Evolutionary conservation across 1,140 invertebrate species (phyloP), one percentile per base, ranked within the genome.

Genomic region (Nymphalis io): DNA sequence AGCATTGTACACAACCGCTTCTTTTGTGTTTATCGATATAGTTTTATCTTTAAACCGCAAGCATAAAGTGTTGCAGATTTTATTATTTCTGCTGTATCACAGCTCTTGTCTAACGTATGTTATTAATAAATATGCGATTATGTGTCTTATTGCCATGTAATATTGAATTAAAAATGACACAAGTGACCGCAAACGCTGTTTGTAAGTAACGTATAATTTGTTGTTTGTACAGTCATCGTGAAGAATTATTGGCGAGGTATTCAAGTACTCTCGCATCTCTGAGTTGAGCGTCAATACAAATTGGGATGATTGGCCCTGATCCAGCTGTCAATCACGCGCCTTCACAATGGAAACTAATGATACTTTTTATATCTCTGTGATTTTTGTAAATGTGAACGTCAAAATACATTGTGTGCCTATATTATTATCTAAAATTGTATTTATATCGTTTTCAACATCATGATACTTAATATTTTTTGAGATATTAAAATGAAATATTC

Each of bases 311-410:
- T 80, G 82, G 77, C 75, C 73, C 71, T 75, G 74, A 76, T 81
- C 78, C 75, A 76, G 72, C 82, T 85, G 88, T 87, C 88, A 87
- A 87, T 88, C 85, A 87, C n/a, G 68, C 61, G 58, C n/a, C 39
- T 66, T 60, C 55, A 83, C 79, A 88, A 87, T 87, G 73, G 80
- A 74, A 79, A 84, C 84, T 87, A 90, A 88, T 85, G 81, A 82
- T 84, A 85, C 85, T 82, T 72, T 72, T 72, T 72, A 60, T 72
- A 67, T 40, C 48, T 51, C 42, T 12, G 48, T n/a, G 40, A 63
- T 72, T 72, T 72, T 72, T 72, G 70, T 70, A 65, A 65, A 60
- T 63, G 57, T 57, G 46, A 48, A 65, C 63, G 70, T 72, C 70
- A 67, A 72, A 67, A 65, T 72, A 66, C 42, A 53, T 60, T 72